Conservation (phyloP, 2,888 invertebrate genomes). For the Drosophila prostipennis region DNA sequence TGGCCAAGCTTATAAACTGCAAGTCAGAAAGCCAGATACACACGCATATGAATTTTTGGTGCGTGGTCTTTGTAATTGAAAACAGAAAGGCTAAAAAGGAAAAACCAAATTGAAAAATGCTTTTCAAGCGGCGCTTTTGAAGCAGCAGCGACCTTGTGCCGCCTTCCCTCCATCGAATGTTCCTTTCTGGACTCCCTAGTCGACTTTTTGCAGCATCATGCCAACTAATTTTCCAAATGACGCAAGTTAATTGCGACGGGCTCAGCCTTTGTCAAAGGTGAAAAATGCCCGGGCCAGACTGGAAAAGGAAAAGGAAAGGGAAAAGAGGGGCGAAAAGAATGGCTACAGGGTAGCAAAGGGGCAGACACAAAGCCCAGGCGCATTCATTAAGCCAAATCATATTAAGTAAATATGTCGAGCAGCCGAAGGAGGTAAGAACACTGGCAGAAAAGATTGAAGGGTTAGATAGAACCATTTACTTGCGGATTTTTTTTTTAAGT, state of each 20-base stretch:
- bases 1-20: conserved; percentile 42
- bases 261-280: conserved; percentile 67
- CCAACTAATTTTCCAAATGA: conserved; percentile 76
- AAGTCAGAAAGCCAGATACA: conserved; percentile 63
- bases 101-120: conserved; percentile 63
- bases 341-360: conserved; percentile 31
- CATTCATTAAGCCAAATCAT: conserved; percentile 75
- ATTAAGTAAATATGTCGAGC: conserved; percentile 61
- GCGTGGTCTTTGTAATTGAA: conserved; percentile 57
- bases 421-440: conserved; percentile 19
- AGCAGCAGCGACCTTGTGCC: conserved; percentile 61
- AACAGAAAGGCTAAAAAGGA: conserved; percentile 23
- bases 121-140: conserved; percentile 60
- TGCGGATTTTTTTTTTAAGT: too few species aligned
- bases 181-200: conserved; percentile 8
- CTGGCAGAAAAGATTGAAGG: not conserved
- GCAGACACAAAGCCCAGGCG: conserved; percentile 54
- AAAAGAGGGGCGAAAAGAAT: conserved; percentile 23
- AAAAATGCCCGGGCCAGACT: conserved; percentile 43
- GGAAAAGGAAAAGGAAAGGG: conserved; percentile 3
- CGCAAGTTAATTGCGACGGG: conserved; percentile 70
- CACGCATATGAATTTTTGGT: conserved; percentile 38
- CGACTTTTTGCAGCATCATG: conserved; percentile 73
- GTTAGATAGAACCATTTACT: too few species aligned
- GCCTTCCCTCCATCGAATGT: conserved; percentile 3